phyloP scores from a whole-genome alignment of 2,888 invertebrate species.

The Ornithoptera alexandrae region DNA sequence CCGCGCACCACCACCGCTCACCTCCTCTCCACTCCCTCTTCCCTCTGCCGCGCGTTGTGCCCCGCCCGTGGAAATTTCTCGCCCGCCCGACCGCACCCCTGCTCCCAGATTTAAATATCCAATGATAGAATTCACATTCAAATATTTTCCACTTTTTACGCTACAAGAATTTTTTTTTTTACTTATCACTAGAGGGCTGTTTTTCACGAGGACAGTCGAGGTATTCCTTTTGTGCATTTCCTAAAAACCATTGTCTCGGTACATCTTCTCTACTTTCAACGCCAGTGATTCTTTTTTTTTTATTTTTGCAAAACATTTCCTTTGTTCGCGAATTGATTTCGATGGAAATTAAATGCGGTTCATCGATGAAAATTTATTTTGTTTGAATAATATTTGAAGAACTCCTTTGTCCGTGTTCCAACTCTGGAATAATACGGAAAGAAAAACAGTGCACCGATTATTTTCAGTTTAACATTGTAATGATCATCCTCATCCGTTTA shows the following conservation, averaged over 20 bases:
- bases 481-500: too few species aligned
- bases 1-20: slow-evolving; percentile 35
- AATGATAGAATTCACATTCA: slow-evolving; percentile 78
- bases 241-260: slow-evolving; percentile 33
- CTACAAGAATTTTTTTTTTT: slow-evolving; percentile 60
- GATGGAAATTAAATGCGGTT: not conserved
- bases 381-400: not conserved
- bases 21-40: slow-evolving; percentile 17
- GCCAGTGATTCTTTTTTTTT: slow-evolving; percentile 29
- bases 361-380: not conserved
- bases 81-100: slow-evolving; percentile 60
- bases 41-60: slow-evolving; percentile 31
- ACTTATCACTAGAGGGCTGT: slow-evolving; percentile 21
- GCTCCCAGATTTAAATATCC: slow-evolving; percentile 74
- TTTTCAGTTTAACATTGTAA: too few species aligned
- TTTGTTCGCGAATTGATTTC: slow-evolving; percentile 23
- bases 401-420: not conserved
- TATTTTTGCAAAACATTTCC: slow-evolving; percentile 24
- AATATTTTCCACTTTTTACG: slow-evolving; percentile 58
- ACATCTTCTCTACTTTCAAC: slow-evolving; percentile 31
- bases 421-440: too few species aligned
- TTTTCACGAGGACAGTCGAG: slow-evolving; percentile 22
- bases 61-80: slow-evolving; percentile 54
- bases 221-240: slow-evolving; percentile 25
- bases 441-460: too few species aligned